Evolutionary conservation across 2,113 vertebrate species (phyloP).

Genomic region (Cryptomyrus ogoouensis): DNA sequence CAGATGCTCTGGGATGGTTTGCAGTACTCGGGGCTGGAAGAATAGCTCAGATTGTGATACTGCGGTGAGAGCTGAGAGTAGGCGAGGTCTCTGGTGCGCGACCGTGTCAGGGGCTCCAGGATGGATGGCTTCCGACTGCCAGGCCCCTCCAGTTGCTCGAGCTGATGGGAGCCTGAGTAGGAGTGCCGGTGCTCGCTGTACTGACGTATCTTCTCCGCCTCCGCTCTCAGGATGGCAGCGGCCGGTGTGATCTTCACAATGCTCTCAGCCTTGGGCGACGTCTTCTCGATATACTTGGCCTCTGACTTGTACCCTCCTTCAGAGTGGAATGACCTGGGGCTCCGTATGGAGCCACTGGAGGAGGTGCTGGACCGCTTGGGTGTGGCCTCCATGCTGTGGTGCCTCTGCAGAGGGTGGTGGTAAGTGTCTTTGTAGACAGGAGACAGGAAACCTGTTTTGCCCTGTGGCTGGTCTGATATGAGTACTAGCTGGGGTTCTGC

Average conservation of each 20-base stretch:
- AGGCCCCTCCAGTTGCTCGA: constrained; percentile 52
- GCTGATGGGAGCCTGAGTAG: constrained; percentile 78
- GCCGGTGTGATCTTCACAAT: constrained; percentile 84
- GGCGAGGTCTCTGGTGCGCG: constrained; percentile 80
- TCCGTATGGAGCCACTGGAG: constrained; percentile 78
- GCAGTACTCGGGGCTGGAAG: constrained; percentile 89
- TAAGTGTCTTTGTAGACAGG: constrained; percentile 84
- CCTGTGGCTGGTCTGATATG: constrained; percentile 77
- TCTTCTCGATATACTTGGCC: constrained; percentile 84
- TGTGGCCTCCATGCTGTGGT: constrained; percentile 82
- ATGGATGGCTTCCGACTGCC: constrained; percentile 76
- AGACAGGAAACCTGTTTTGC: constrained; percentile 77
- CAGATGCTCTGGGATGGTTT: constrained; percentile 83
- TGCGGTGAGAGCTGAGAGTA: constrained; percentile 92
- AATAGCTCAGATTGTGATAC: constrained; percentile 89
- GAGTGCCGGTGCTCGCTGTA: constrained; percentile 93
- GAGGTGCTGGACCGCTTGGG: constrained; percentile 79
- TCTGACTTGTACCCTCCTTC: constrained; percentile 77
- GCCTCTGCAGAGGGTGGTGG: constrained; percentile 80
- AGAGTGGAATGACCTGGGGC: constrained; percentile 81
- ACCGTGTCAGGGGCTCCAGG: constrained; percentile 83
- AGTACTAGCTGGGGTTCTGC: constrained; percentile 85
- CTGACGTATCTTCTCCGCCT: constrained; percentile 86
- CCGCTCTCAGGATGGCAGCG: constrained; percentile 75
- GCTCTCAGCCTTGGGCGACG: constrained; percentile 70